Percentiles rank a stretch among this genome's conserved stretches.
These are phyloP conservation scores for Ditylenchus weischeri DNA, from an alignment of 2,888 invertebrate genomes.

Conservation along the genomic window DNA sequence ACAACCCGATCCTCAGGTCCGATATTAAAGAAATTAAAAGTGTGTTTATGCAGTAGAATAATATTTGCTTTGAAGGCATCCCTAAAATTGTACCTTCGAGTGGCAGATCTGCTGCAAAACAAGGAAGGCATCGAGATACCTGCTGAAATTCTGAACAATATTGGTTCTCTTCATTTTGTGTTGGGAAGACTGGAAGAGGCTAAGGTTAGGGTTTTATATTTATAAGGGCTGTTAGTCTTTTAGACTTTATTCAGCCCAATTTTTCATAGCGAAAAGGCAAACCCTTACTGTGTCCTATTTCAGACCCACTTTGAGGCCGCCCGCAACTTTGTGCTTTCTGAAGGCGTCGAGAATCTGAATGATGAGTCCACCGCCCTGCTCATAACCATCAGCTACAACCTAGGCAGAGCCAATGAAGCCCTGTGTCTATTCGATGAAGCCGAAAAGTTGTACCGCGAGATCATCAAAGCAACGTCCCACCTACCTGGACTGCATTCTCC, in stretches of 20 bases:
- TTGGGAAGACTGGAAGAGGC: conserved; percentile 82
- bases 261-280: no score
- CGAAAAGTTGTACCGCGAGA: conserved; percentile 93
- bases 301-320: conserved; percentile 73
- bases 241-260: no score
- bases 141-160: conserved; percentile 94
- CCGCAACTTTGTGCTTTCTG: conserved; percentile 69
- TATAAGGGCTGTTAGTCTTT: no score
- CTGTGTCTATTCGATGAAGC: conserved; percentile 87
- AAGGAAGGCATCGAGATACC: conserved; percentile 86
- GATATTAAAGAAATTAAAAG: neutral
- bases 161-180: conserved; percentile 82
- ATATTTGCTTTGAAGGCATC: conserved; percentile 67
- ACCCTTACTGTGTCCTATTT: conserved; percentile 11
- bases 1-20: conserved; percentile 76
- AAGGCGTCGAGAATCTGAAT: conserved; percentile 69
- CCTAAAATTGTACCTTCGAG: conserved; percentile 85
- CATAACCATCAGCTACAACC: conserved; percentile 76
- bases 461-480: conserved; percentile 94
- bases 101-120: conserved; percentile 84
- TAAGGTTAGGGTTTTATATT: no score
- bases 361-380: conserved; percentile 36
- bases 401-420: conserved; percentile 88
- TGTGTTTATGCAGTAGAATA: neutral
- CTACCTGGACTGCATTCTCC: conserved; percentile 82